A percentile compares a stretch with the other conserved stretches of the same genome.
Conservation (phyloP, 2,888 invertebrate genomes). For the Resseliella maxima region DNA sequence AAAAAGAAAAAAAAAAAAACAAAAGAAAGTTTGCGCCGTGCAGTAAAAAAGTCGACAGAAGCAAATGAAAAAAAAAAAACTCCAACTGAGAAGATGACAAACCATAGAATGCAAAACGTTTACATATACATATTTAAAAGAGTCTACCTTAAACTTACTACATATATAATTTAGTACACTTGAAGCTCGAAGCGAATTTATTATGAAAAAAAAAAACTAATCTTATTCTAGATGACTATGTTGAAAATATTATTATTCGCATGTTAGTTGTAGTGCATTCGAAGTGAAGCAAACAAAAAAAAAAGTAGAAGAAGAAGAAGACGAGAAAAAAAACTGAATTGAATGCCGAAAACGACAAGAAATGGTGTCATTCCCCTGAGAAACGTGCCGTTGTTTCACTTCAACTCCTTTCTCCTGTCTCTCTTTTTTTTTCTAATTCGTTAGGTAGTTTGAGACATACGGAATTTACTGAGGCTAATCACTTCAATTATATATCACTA, state of each 20-base stretch:
- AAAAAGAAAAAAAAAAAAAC: no score
- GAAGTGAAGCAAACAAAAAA: no score
- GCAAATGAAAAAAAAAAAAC: neutral
- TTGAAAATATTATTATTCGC: constrained; percentile 43
- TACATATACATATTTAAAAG: constrained; percentile 39
- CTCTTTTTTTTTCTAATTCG: no score
- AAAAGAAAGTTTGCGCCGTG: no score
- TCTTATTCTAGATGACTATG: constrained; percentile 41
- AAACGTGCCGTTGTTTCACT: neutral
- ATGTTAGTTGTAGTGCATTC: constrained; percentile 44
- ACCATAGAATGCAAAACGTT: constrained; percentile 7
- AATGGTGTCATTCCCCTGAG: neutral
- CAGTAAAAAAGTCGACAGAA: neutral
- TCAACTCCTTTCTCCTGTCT: no score
- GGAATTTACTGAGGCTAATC: neutral
- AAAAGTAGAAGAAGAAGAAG: no score
- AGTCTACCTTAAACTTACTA: constrained; percentile 41
- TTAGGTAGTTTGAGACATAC: neutral
- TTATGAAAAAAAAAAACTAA: constrained; percentile 28
- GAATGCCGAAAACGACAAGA: neutral
- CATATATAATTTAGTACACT: constrained; percentile 28
- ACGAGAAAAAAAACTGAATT: neutral
- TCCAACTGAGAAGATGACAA: neutral
- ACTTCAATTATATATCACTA: constrained; percentile 40
- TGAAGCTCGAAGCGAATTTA: constrained; percentile 57